Evolutionary conservation across 2,113 vertebrate species (phyloP).

Genomic region (Artemisiospiza belli): DNA sequence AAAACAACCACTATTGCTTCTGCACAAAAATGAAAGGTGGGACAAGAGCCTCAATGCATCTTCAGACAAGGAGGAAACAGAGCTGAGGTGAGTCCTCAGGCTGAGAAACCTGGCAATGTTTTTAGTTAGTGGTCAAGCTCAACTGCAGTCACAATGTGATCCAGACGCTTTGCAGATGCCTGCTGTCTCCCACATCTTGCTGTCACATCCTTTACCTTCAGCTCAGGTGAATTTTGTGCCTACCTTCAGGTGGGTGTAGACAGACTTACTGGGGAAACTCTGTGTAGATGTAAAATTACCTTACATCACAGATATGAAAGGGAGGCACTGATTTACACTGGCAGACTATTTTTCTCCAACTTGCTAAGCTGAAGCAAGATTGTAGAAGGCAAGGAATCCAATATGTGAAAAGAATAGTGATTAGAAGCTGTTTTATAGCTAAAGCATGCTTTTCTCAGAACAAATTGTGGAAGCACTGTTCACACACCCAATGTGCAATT

Average conservation of each 20-base stretch:
- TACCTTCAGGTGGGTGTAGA: background rate
- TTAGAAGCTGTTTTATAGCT: background rate
- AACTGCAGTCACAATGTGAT: background rate
- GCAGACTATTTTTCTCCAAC: background rate
- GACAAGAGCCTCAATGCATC: background rate
- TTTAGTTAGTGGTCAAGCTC: background rate
- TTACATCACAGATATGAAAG: background rate
- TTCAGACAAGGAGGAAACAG: background rate
- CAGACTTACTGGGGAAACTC: background rate
- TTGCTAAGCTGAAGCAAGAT: background rate
- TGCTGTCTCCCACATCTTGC: background rate
- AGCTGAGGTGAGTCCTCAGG: background rate
- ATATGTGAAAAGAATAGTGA: background rate
- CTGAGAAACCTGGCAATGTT: background rate
- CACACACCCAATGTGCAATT: accelerated
- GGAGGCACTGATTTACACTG: background rate
- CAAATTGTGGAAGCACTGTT: background rate
- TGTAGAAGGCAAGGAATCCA: background rate
- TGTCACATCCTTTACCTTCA: background rate
- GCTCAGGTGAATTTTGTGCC: background rate
- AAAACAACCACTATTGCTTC: background rate
- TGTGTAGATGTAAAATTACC: background rate
- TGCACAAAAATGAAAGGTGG: background rate
- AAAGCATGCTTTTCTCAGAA: background rate
- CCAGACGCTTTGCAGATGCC: background rate